These are phyloP conservation scores for Agrotis puta DNA, from an alignment of 2,888 invertebrate genomes.

Conservation along the genomic window DNA sequence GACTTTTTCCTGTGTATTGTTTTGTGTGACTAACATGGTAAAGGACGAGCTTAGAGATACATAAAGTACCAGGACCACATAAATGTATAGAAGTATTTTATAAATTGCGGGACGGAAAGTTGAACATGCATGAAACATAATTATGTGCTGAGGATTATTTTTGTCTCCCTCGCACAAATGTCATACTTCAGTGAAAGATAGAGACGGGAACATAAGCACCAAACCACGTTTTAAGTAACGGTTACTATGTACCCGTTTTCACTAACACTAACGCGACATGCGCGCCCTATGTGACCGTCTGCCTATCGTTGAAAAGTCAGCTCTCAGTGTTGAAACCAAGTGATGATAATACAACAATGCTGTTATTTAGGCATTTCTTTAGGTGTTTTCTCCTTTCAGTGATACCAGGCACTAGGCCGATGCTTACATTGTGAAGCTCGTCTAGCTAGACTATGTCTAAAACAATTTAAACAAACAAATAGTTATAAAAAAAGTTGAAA, in stretches of 20 bases:
- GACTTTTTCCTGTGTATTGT: not conserved
- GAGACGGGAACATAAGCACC: not conserved
- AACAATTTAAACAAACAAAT: not conserved
- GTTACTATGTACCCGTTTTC: not conserved
- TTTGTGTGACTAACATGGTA: not conserved
- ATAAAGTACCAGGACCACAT: conserved; percentile 38
- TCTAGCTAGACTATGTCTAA: not conserved
- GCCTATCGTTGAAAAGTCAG: not conserved
- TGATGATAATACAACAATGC: not conserved
- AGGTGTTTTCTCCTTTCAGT: not conserved
- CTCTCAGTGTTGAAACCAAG: not conserved
- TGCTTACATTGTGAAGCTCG: not conserved
- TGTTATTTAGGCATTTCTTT: not conserved
- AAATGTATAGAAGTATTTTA: not conserved
- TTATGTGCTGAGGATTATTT: too few species aligned
- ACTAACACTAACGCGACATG: not conserved
- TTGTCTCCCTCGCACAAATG: not conserved
- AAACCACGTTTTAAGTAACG: not conserved
- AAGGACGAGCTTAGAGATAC: conserved; percentile 27
- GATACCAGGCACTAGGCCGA: not conserved
- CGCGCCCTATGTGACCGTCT: not conserved
- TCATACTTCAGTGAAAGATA: not conserved
- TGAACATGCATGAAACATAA: too few species aligned
- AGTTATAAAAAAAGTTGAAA: conserved; percentile 4
- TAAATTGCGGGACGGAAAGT: not conserved